Base-by-base conservation (phyloP, 2,888 invertebrate genomes). In the Leucophenga montana region DNA sequence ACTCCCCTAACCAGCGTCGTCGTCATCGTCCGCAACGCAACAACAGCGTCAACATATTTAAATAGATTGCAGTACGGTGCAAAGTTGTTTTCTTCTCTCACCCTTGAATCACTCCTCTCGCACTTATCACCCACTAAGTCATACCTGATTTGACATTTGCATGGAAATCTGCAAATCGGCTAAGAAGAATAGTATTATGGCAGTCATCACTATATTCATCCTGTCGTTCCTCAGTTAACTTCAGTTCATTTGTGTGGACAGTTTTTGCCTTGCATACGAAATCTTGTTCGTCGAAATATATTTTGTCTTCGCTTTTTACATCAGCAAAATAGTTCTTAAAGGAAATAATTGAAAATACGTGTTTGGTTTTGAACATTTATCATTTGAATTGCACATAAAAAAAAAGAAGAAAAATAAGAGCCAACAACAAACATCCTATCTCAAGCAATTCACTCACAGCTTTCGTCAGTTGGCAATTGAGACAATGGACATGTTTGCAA, bases 331-430 rank as follows among this genome's bases (percentile, higher is more conserved):
- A 8, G 39, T 39, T 39, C 39, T 39, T 39, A 78, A 76, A 68
- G 78, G 79, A 84, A 84, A 83, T 86, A 85, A 85, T 85, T 85
- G 86, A 81, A 84, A 85, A 82, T 83, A 85, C 85, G 85, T 86
- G 85, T 85, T 82, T 77, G 78, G 80, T 75, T 78, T 80, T 73
- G 84, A 81, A 82, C 84, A 75, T 77, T 82, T 80, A 72, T 75
- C 50, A 53, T 53, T 71, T 73, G 78, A 74, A 78, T 76, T 68
- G 50, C 74, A 71, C 72, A 75, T 77, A 68, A 73, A 71, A 53
- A 67, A 74, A 39, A 68, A 70, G 61, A 68, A 73, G 53, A 71
- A 50, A 67, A 71, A 59, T 59, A 71, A 22, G 20, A n/a, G n/a
- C 16, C 54, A 54, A 39, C 46, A 68, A 44, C 67, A 66, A 70